Conservation (phyloP, 2,113 vertebrate species). For the Oenanthe melanoleuca region DNA sequence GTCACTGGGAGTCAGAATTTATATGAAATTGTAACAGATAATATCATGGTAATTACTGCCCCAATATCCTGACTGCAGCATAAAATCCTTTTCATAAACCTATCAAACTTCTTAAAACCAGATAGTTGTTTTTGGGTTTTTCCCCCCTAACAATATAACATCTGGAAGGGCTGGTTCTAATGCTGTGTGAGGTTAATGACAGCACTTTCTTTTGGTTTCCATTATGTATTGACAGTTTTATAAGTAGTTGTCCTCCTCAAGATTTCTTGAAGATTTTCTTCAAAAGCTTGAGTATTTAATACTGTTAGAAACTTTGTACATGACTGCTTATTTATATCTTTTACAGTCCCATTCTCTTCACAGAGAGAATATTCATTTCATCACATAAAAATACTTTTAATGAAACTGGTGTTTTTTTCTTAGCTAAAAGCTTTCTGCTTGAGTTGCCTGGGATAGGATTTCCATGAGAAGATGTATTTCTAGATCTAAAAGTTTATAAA, state of each 20-base stretch:
- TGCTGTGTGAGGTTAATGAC: not conserved
- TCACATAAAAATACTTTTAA: not conserved
- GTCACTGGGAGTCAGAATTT: not conserved
- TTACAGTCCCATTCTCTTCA: not conserved
- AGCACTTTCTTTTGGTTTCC: not conserved
- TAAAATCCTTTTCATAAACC: not conserved
- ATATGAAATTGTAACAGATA: not conserved
- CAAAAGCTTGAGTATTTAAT: not conserved
- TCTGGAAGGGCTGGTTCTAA: not conserved
- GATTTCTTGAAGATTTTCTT: not conserved
- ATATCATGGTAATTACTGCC: not conserved
- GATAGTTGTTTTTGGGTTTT: not conserved
- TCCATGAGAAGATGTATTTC: not conserved
- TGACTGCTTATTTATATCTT: not conserved
- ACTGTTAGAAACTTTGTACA: not conserved
- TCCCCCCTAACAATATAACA: fast-evolving
- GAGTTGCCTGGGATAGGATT: not conserved
- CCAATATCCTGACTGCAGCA: not conserved
- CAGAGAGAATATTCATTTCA: not conserved
- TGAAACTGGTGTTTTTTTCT: not conserved
- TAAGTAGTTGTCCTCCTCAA: not conserved
- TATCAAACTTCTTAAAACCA: not conserved
- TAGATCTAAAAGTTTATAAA: not conserved
- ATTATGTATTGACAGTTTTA: not conserved
- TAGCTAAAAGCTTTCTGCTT: not conserved